Percentiles rank a stretch among this genome's conserved stretches.
These are phyloP conservation scores for Clarias gariepinus DNA, from an alignment of 2,113 vertebrate genomes.

Conservation along the genomic window DNA sequence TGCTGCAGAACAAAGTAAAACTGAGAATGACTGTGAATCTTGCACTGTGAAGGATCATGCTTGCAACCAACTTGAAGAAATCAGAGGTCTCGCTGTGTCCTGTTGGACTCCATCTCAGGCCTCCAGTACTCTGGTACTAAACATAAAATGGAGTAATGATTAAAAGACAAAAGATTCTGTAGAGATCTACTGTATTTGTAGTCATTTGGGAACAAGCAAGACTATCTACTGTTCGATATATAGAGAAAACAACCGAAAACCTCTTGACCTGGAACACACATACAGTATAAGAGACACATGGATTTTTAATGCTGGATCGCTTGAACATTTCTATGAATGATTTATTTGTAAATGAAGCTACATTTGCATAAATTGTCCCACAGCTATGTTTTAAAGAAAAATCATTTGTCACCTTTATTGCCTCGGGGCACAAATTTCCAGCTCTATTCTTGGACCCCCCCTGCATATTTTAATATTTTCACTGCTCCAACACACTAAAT, in stretches of 20 bases:
- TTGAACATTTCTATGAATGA: not conserved
- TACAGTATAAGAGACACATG: not conserved
- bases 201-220: not conserved
- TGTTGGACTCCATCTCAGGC: conserved; percentile 14
- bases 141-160: not conserved
- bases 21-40: conserved; percentile 39
- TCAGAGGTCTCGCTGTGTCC: conserved; percentile 25
- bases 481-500: not conserved
- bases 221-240: not conserved
- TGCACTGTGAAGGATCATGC: conserved; percentile 41
- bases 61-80: conserved; percentile 31
- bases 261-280: too few relatives aligned
- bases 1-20: conserved; percentile 41
- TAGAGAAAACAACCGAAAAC: not conserved
- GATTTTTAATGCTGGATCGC: not conserved
- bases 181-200: not conserved
- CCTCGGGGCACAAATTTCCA: not conserved
- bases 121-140: conserved; percentile 5
- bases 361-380: not conserved
- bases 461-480: not conserved
- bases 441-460: not conserved
- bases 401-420: not conserved
- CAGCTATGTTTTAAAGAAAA: not conserved
- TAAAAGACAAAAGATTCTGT: not conserved
- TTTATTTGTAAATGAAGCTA: not conserved